These are phyloP conservation scores for Erynnis tages DNA, from an alignment of 2,888 invertebrate species.

Conservation along the genomic window DNA sequence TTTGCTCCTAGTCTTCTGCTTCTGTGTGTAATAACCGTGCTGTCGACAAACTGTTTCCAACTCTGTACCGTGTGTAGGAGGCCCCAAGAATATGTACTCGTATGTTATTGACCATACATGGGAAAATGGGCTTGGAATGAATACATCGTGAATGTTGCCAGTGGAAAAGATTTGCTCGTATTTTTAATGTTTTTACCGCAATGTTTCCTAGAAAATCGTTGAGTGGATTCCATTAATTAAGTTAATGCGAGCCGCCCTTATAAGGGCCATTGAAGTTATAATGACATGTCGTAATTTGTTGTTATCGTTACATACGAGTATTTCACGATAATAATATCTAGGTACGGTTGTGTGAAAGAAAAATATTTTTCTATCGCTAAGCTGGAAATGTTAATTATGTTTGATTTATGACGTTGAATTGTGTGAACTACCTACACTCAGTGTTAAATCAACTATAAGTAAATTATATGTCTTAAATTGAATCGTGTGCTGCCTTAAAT, in stretches of 20 bases:
- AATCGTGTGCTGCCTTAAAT: too few relatives aligned
- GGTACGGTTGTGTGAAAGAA: too few relatives aligned
- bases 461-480: too few relatives aligned
- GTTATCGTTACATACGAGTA: slow-evolving; percentile 13
- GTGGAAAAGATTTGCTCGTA: slow-evolving; percentile 22
- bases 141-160: slow-evolving; percentile 25
- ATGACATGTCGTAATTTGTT: slow-evolving; percentile 3
- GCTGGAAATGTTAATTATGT: too few relatives aligned
- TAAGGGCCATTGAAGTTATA: slow-evolving; percentile 4
- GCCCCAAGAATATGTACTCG: slow-evolving; percentile 3
- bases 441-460: too few relatives aligned
- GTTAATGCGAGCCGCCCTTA: slow-evolving; percentile 10
- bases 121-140: slow-evolving; percentile 33
- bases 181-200: slow-evolving; percentile 17
- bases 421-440: too few relatives aligned
- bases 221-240: slow-evolving; percentile 20
- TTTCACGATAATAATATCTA: slow-evolving; percentile 1
- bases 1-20: too few relatives aligned
- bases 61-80: background rate
- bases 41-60: too few relatives aligned
- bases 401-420: too few relatives aligned
- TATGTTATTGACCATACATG: slow-evolving; percentile 30
- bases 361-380: too few relatives aligned
- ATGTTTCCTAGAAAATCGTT: slow-evolving; percentile 21
- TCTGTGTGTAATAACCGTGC: too few relatives aligned